These are phyloP conservation scores for Lochmaea crataegi DNA, from an alignment of 2,888 invertebrate species.

Conservation along the genomic window DNA sequence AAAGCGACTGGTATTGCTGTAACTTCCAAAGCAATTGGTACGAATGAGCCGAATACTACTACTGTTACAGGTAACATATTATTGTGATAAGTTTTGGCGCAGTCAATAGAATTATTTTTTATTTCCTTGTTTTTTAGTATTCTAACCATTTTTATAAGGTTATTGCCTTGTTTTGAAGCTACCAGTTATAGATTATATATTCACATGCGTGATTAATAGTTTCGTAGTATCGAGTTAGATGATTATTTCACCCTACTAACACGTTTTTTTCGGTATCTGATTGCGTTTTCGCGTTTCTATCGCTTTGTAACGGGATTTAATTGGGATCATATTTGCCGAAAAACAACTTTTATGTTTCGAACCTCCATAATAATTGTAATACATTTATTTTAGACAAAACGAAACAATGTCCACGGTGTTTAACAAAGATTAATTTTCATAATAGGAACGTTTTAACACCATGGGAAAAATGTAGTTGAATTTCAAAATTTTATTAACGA, in stretches of 20 bases:
- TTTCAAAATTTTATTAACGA: background rate
- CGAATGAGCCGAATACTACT: background rate
- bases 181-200: no score
- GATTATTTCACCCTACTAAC: no score
- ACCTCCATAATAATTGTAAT: background rate
- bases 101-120: background rate
- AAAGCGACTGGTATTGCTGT: background rate
- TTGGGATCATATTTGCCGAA: no score
- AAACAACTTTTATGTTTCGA: background rate
- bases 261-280: no score
- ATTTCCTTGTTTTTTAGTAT: no score
- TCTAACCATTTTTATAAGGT: no score
- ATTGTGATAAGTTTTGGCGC: background rate
- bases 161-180: no score
- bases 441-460: no score
- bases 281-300: no score
- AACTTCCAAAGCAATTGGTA: background rate
- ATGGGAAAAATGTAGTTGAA: background rate
- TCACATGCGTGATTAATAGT: no score
- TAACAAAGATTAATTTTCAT: background rate
- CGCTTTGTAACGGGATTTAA: no score
- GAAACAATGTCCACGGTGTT: background rate
- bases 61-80: background rate
- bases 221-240: no score
- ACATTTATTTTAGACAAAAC: background rate